Evolutionary conservation across 2,888 invertebrate genomes (phyloP).

Genomic region (Minunthozetes semirufus): DNA sequence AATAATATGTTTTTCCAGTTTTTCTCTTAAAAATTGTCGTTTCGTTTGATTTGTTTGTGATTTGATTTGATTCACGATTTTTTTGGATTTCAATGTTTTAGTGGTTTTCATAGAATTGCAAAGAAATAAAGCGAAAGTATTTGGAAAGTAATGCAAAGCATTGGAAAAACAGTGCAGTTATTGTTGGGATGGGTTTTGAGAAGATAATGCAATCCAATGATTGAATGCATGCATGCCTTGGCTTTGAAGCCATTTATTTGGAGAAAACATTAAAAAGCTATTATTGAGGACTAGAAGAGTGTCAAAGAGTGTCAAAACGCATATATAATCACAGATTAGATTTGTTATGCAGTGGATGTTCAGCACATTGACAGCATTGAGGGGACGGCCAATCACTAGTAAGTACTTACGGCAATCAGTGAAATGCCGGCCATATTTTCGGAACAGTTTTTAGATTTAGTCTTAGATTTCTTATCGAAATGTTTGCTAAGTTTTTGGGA

Average conservation of each 20-base stretch:
- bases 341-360: not conserved
- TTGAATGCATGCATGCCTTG: constrained; percentile 9
- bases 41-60: not conserved
- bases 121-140: not conserved
- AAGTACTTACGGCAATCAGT: constrained; percentile 48
- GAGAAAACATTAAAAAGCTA: constrained; percentile 22
- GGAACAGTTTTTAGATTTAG: constrained; percentile 42
- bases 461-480: constrained; percentile 47
- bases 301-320: too few species aligned
- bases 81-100: not conserved
- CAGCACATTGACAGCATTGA: not conserved
- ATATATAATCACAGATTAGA: not conserved
- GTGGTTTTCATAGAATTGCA: not conserved
- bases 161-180: not conserved
- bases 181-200: not conserved
- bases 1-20: not conserved
- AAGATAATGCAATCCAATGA: not conserved
- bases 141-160: not conserved
- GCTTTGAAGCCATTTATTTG: not conserved
- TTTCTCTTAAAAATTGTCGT: constrained; percentile 4
- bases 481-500: constrained; percentile 48
- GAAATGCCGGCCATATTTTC: constrained; percentile 48
- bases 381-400: not conserved
- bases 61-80: not conserved
- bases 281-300: constrained; percentile 15